phyloP scores from a whole-genome alignment of 1,140 invertebrate species.

The Listronotus bonariensis region DNA sequence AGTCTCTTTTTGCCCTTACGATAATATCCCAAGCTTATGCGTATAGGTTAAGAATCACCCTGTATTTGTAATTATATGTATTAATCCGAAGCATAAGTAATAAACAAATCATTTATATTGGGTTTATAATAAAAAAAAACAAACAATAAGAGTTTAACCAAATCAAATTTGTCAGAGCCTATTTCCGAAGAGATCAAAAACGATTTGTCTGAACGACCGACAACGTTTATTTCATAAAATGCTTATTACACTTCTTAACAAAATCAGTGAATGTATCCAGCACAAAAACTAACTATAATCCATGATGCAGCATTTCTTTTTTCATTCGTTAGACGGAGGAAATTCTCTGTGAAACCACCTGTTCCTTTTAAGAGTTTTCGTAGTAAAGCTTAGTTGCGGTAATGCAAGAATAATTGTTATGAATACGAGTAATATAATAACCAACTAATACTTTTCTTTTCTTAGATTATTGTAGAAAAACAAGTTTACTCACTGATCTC shows the following conservation, averaged over 20 bases:
- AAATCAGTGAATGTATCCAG: slow-evolving; percentile 8
- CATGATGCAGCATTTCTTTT: slow-evolving; percentile 8
- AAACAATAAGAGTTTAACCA: background rate
- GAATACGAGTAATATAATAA: too few species aligned
- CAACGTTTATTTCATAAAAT: slow-evolving; percentile 8
- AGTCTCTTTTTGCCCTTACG: too few species aligned
- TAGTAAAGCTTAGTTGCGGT: background rate
- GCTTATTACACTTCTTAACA: slow-evolving; percentile 4
- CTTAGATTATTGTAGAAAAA: too few species aligned
- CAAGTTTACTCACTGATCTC: too few species aligned
- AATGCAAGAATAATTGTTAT: too few species aligned
- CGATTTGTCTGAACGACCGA: background rate
- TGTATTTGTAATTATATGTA: too few species aligned
- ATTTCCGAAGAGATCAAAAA: slow-evolving; percentile 3
- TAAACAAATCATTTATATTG: too few species aligned
- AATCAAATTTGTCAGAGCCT: background rate
- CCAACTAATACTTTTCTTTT: too few species aligned
- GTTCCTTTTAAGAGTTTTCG: background rate
- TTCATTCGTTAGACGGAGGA: background rate
- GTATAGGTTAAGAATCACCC: too few species aligned
- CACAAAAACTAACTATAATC: slow-evolving; percentile 10
- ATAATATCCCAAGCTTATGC: too few species aligned
- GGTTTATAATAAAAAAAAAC: background rate
- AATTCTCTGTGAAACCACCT: slow-evolving; percentile 5
- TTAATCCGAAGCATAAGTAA: too few species aligned